Base-by-base conservation (phyloP, 2,888 invertebrate species). In the Cataglyphis livida region DNA sequence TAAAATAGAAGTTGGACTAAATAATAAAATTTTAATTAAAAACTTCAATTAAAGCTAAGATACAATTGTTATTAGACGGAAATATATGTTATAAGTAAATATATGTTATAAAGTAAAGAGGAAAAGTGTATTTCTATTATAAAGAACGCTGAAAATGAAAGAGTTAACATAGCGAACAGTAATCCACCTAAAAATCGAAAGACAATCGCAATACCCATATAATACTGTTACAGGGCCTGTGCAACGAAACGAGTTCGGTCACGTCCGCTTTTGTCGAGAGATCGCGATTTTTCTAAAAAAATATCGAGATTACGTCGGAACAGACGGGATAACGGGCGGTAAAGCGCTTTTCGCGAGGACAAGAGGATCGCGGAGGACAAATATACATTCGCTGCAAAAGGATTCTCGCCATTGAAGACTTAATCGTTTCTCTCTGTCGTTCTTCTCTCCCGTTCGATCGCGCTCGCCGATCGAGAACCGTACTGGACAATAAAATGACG, bases 221-320 rank as follows among this genome's bases (percentile, higher is more conserved):
- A 71, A 79, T 71, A 25, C 44, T 21, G 59, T 79, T 79, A 79
- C 12, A 44, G 44, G 51, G 28, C 59, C 18, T 18, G 44, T 51
- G 41, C 41, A 57, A 15, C 41, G 41, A 18, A 28, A 38, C 28
- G 28, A 41, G 54, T 41, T 38, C 54, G 25, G 68, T 54, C 51
- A 15, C 75, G 25, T 65, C 7, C 35, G 48, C 51, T 66, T 51
- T 38, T 54, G 66, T 66, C 51, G n/a, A 35, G 70, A 18, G 44
- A 79, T 71, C 44, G 71, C 71, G 71, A 71, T 70, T 79, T 68
- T 71, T 79, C 59, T 71, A 59, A 71, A 79, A 71, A 78, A 79
- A 79, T 79, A 79, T 71, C 59, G 78, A 79, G 78, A 79, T 79
- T 71, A 71, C 35, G 78, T 70, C 25, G 71, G 44, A 71, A 59